phyloP scores from a whole-genome alignment of 2,113 vertebrate genomes.

The Oxygymnocypris stewartii region DNA sequence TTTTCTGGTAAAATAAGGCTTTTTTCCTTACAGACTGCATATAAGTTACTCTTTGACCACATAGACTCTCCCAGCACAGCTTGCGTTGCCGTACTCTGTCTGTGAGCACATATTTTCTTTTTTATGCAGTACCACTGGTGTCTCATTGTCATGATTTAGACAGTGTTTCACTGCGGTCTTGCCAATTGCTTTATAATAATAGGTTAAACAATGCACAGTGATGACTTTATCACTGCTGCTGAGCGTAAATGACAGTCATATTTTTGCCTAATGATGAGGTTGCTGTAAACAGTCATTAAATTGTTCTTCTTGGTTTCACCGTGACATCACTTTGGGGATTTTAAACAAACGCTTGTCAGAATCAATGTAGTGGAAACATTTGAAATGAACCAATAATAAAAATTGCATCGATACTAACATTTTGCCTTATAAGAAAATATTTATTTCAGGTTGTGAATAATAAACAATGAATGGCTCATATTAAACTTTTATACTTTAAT shows the following conservation, averaged over 20 bases:
- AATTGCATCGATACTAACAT: not conserved
- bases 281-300: constrained; percentile 36
- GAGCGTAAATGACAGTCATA: constrained; percentile 17
- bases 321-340: constrained; percentile 21
- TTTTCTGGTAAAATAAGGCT: constrained; percentile 35
- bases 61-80: constrained; percentile 19
- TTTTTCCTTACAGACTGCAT: not conserved
- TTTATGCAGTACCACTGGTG: constrained; percentile 20
- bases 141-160: constrained; percentile 43
- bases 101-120: constrained; percentile 12
- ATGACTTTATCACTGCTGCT: constrained; percentile 4
- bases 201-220: constrained; percentile 31
- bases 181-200: constrained; percentile 25
- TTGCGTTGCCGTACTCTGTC: constrained; percentile 15
- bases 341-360: constrained; percentile 17
- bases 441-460: not conserved
- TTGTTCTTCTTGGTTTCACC: constrained; percentile 17
- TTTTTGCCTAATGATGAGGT: constrained; percentile 15
- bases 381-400: not conserved
- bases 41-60: constrained; percentile 30
- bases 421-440: not conserved
- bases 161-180: constrained; percentile 21
- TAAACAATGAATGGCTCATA: not conserved
- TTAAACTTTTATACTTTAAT: not conserved
- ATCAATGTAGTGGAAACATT: constrained; percentile 1